A percentile compares a stretch with the other conserved stretches of the same genome.
These are phyloP conservation scores for Corythornis cristatus DNA, from an alignment of 2,113 vertebrate species.

Conservation along the genomic window DNA sequence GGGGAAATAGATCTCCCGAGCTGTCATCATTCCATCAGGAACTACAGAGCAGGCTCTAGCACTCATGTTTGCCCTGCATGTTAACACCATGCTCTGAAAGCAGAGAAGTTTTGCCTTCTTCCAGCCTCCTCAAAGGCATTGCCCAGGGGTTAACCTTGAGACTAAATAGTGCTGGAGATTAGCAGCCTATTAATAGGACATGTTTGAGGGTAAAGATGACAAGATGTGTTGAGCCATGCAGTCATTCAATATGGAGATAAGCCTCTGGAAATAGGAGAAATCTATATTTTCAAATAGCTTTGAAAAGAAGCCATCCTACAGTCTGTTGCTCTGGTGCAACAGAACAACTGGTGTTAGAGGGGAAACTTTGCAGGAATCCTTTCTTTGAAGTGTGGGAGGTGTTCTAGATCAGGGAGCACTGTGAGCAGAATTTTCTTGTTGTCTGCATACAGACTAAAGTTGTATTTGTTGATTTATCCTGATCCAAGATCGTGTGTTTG, in stretches of 20 bases:
- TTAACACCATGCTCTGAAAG: neutral
- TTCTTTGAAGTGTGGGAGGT: neutral
- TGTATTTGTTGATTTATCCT: neutral
- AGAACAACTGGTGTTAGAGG: no score
- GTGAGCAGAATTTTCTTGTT: neutral
- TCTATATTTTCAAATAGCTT: neutral
- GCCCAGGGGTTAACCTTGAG: neutral
- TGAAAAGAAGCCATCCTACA: neutral
- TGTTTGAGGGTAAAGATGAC: neutral
- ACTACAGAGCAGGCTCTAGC: neutral
- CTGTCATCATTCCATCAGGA: neutral
- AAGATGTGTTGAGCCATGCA: neutral
- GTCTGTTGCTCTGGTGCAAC: neutral
- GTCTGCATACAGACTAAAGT: rapidly evolving
- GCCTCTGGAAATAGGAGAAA: neutral
- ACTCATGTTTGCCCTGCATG: neutral
- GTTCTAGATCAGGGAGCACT: neutral
- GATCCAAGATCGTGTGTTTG: neutral
- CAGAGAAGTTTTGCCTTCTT: neutral
- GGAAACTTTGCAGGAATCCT: neutral
- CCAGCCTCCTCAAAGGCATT: neutral
- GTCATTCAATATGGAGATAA: neutral
- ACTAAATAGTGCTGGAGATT: neutral
- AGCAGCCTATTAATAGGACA: neutral
- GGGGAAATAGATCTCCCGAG: neutral